Evolutionary conservation across 92 coral and sea anemone genomes (phyloP), one percentile per base, ranked within the genome.

Genomic region (Blastomussa wellsi): DNA sequence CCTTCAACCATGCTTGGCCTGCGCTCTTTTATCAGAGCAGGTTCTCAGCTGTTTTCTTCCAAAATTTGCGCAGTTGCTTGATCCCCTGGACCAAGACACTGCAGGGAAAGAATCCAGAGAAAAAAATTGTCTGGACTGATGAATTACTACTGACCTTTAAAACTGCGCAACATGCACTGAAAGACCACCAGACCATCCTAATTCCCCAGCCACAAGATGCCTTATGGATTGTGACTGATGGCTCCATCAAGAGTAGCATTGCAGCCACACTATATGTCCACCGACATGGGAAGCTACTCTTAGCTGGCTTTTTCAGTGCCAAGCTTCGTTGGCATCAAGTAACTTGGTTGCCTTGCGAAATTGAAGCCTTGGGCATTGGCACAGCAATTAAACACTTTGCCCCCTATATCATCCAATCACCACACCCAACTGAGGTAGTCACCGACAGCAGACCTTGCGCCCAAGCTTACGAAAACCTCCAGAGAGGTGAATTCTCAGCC

Each of bases 401-500:
- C 68, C 86, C 77, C 55, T 73, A 89, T 44, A 89, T 79, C 82
- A 79, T 89, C 38, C 89, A 84, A 37, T 89, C 89, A 6, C 74
- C 44, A 19, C 86, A 80, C 82, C 19, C 77, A 13, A 67, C 89
- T 28, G 77, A 74, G 49, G 87, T 90, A 76, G 89, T 89, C 87
- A 89, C 92, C 17, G 92, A 85, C 79, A 89, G 84, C 82, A 26
- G 87, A 72, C 92, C 92, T 17, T 89, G 89, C 48, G 89, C 80
- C 39, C 92, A 89, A 70, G 89, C 87, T 48, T 85, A 67, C 59
- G 84, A 80, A 44, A 89, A 85, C 74, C 87, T 86, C 84, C 73
- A 81, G 76, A 79, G 89, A 10, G 92, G 92, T 7, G 88, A 84
- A 75, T 88, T 83, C 91, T 88, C 91, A 26, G 79, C 91, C 55